Conservation (phyloP, 2,888 invertebrate genomes). For the Furcula furcula region DNA sequence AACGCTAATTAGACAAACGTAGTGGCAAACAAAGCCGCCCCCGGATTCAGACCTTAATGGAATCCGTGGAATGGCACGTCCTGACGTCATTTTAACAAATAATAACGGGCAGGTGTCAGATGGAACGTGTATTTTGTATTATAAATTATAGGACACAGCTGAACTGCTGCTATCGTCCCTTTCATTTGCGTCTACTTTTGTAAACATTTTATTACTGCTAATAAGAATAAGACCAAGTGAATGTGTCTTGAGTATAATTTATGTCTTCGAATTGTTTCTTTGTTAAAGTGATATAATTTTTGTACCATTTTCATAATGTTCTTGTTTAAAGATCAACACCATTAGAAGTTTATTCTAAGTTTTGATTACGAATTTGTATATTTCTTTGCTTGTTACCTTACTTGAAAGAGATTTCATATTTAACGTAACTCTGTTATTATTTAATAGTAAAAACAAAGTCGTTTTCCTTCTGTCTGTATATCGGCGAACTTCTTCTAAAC, state of each 20-base stretch:
- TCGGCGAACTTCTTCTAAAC: too few relatives aligned
- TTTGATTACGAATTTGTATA: slow-evolving; percentile 11
- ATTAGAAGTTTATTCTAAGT: slow-evolving; percentile 16
- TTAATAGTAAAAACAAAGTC: slow-evolving; percentile 7
- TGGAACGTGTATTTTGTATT: slow-evolving; percentile 21
- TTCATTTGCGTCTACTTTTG: slow-evolving; percentile 1
- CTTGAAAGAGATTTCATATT: slow-evolving; percentile 1
- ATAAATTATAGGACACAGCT: slow-evolving; percentile 3
- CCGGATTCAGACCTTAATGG: slow-evolving; percentile 30
- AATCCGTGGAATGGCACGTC: slow-evolving; percentile 38
- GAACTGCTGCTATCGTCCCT: slow-evolving; percentile 4
- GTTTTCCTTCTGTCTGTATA: too few relatives aligned
- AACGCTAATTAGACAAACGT: slow-evolving; percentile 55
- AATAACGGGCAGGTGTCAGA: slow-evolving; percentile 29
- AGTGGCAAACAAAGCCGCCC: slow-evolving; percentile 43
- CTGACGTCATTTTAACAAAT: slow-evolving; percentile 26
- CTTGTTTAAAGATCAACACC: slow-evolving; percentile 13
- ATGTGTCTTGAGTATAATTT: neutral
- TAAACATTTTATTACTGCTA: slow-evolving; percentile 4
- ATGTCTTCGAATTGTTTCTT: slow-evolving; percentile 1
- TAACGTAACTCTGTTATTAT: neutral
- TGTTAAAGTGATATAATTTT: slow-evolving; percentile 8
- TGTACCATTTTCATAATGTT: slow-evolving; percentile 17
- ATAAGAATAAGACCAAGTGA: neutral
- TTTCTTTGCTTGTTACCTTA: slow-evolving; percentile 4